A percentile compares a stretch with the other conserved stretches of the same genome.
phyloP scores from a whole-genome alignment of 2,888 invertebrate genomes.

The Cancer borealis region DNA sequence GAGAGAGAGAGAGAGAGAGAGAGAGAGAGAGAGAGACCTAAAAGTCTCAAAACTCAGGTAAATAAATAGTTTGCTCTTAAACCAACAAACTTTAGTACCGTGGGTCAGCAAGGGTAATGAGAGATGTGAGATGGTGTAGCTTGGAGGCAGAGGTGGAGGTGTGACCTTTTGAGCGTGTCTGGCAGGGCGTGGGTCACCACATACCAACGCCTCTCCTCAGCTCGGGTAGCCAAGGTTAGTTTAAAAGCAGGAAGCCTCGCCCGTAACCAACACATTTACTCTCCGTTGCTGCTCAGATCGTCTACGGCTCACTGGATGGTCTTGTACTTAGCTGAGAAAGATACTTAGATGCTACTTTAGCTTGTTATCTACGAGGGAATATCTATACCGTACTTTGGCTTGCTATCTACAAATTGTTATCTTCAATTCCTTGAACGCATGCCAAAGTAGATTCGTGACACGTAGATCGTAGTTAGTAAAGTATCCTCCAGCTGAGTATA shows the following conservation, averaged over 20 bases:
- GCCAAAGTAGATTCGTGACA: no score
- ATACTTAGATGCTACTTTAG: no score
- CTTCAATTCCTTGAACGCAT: no score
- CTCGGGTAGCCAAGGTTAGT: background rate
- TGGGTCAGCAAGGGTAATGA: background rate
- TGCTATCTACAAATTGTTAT: no score
- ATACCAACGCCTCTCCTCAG: background rate
- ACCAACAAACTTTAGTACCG: background rate
- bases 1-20: background rate
- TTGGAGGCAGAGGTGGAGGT: background rate
- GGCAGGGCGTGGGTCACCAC: background rate
- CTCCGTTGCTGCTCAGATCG: no score
- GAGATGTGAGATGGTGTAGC: background rate
- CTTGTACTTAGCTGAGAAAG: no score
- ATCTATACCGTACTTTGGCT: no score
- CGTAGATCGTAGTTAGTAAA: no score
- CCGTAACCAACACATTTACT: background rate
- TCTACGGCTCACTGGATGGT: no score
- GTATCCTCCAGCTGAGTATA: no score
- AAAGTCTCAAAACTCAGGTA: background rate
- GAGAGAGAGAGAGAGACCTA: background rate
- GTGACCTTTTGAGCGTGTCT: background rate
- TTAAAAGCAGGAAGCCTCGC: background rate
- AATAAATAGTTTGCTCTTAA: background rate
- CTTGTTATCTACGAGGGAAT: no score